Evolutionary conservation across 1,140 invertebrate species (phyloP).

Genomic region (Micrasema minimum): DNA sequence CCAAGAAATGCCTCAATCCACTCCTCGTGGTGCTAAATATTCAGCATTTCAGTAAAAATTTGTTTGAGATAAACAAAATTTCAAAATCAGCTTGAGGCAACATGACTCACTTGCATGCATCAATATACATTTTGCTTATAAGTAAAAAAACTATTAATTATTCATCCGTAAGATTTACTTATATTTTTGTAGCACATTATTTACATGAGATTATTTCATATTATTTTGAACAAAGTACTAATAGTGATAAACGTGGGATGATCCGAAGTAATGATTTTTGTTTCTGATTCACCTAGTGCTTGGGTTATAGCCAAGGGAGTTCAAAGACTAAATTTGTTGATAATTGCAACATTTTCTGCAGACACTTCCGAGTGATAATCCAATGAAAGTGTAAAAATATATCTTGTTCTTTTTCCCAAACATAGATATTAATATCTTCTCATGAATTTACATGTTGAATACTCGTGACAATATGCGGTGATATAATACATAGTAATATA

Average conservation of each 20-base stretch:
- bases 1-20: too few species aligned
- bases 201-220: slow-evolving; percentile 5
- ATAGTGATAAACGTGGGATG: background rate
- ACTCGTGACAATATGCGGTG: too few species aligned
- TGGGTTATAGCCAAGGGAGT: slow-evolving; percentile 31
- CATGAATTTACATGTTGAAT: too few species aligned
- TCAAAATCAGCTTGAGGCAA: too few species aligned
- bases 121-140: background rate
- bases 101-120: background rate
- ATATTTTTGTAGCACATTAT: slow-evolving; percentile 1
- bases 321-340: slow-evolving; percentile 34
- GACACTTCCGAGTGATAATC: background rate
- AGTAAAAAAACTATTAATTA: background rate
- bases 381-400: background rate
- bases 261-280: too few species aligned
- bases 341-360: slow-evolving; percentile 23
- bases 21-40: too few species aligned
- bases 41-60: too few species aligned
- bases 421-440: background rate
- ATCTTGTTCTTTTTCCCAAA: background rate
- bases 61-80: too few species aligned
- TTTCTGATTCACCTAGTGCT: slow-evolving; percentile 17
- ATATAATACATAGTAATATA: background rate
- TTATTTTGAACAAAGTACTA: background rate
- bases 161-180: background rate